Percentiles rank a stretch among this genome's conserved stretches.
phyloP scores from a whole-genome alignment of 1,140 invertebrate genomes.

The Drosophila biarmipes region DNA sequence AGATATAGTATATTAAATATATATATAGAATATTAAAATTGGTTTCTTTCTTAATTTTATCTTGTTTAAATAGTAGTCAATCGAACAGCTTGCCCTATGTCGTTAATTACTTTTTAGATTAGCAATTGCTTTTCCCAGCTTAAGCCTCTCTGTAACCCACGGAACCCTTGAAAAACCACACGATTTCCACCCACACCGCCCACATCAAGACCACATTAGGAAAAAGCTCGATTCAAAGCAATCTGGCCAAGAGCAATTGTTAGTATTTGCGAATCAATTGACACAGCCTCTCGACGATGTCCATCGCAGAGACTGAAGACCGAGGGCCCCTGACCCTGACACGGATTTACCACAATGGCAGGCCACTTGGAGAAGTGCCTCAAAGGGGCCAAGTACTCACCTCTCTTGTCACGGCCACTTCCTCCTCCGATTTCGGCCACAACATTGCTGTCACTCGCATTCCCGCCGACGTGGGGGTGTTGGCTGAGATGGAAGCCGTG shows the following conservation, averaged over 20 bases:
- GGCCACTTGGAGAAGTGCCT: constrained; percentile 36
- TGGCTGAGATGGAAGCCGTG: constrained; percentile 22
- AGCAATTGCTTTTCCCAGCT: too few species aligned
- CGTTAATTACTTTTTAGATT: background rate
- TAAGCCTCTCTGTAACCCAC: background rate
- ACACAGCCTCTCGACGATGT: constrained; percentile 50
- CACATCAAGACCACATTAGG: constrained; percentile 4
- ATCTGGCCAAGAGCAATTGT: constrained; percentile 64
- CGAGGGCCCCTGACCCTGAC: constrained; percentile 55
- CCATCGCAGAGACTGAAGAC: constrained; percentile 19
- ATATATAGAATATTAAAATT: too few species aligned
- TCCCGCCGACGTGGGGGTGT: constrained; percentile 6
- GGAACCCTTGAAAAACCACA: background rate
- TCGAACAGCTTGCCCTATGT: background rate
- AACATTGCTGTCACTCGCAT: constrained; percentile 14
- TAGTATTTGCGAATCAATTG: constrained; percentile 69
- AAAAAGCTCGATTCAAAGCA: constrained; percentile 28
- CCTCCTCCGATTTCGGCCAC: constrained; percentile 18
- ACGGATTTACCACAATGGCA: constrained; percentile 49
- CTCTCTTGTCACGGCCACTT: constrained; percentile 69
- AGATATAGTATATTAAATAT: too few species aligned
- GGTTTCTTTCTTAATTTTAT: too few species aligned
- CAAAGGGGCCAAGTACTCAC: constrained; percentile 50
- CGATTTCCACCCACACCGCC: background rate
- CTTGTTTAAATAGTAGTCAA: too few species aligned